A percentile compares a stretch with the other conserved stretches of the same genome.
Conservation (phyloP, 2,888 invertebrate species). For the Caenorhabditis sp. region DNA sequence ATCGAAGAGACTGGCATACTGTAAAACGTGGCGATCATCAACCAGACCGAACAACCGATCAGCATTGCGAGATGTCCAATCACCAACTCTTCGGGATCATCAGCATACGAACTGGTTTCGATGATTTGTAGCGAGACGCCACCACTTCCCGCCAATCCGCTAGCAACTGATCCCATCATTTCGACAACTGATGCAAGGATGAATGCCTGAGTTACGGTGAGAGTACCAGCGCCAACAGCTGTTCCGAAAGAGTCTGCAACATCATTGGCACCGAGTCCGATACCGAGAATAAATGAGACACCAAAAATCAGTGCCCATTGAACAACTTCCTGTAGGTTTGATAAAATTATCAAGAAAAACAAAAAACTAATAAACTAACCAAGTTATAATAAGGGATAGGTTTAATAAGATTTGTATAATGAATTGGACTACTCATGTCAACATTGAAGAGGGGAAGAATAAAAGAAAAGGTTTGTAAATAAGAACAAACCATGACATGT, state of each 20-base stretch:
- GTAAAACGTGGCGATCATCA: constrained; percentile 89
- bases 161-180: constrained; percentile 89
- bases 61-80: constrained; percentile 89
- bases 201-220: constrained; percentile 83
- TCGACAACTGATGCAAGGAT: constrained; percentile 93
- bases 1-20: constrained; percentile 95
- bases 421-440: too few species aligned
- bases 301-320: constrained; percentile 40
- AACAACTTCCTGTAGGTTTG: constrained; percentile 16
- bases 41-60: constrained; percentile 83
- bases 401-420: too few species aligned
- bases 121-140: constrained; percentile 76
- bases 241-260: constrained; percentile 97
- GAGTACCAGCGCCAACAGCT: constrained; percentile 75
- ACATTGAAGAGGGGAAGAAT: too few species aligned
- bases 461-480: too few species aligned
- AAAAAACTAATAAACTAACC: too few species aligned
- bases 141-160: constrained; percentile 75
- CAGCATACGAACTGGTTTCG: constrained; percentile 84
- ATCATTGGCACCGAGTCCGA: constrained; percentile 95
- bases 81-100: constrained; percentile 83
- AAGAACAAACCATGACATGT: too few species aligned
- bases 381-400: too few species aligned
- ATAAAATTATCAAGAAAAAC: too few species aligned
- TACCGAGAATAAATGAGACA: constrained; percentile 29